Percentiles rank a stretch among this genome's conserved stretches.
phyloP scores from a whole-genome alignment of 2,797 vertebrate genomes.

The Sternotherus odoratus region DNA sequence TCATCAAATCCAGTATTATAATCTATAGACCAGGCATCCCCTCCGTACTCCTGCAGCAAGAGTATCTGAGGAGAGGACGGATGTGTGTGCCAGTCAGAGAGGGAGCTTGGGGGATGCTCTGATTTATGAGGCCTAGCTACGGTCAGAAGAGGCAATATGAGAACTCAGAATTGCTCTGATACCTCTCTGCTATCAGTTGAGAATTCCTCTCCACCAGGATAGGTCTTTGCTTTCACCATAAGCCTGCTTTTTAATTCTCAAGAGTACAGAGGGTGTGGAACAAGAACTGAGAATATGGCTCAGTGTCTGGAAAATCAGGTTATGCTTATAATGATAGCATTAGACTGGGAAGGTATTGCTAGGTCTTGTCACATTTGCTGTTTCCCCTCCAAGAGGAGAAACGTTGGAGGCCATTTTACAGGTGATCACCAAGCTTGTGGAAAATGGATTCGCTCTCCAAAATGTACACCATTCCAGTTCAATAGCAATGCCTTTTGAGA shows the following conservation, averaged over 20 bases:
- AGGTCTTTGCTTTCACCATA: background rate
- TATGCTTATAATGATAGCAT: background rate
- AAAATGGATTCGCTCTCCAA: background rate
- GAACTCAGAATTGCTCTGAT: background rate
- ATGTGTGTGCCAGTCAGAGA: background rate
- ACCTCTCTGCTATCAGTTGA: background rate
- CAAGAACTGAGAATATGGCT: background rate
- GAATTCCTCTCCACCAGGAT: background rate
- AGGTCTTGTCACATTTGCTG: background rate
- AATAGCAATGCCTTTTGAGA: conserved; percentile 3
- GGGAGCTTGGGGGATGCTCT: background rate
- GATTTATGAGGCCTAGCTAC: background rate
- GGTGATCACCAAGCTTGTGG: background rate
- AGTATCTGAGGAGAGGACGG: background rate
- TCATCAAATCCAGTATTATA: background rate
- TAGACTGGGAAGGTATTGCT: background rate
- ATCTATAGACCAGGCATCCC: background rate
- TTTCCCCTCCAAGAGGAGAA: background rate
- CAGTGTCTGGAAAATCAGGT: background rate
- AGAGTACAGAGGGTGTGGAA: background rate
- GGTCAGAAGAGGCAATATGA: background rate
- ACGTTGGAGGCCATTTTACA: background rate
- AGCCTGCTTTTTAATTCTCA: background rate
- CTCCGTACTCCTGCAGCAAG: background rate
- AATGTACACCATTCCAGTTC: background rate